Conservation (phyloP, 1,140 invertebrate species). For the Lasioglossum albipes region DNA sequence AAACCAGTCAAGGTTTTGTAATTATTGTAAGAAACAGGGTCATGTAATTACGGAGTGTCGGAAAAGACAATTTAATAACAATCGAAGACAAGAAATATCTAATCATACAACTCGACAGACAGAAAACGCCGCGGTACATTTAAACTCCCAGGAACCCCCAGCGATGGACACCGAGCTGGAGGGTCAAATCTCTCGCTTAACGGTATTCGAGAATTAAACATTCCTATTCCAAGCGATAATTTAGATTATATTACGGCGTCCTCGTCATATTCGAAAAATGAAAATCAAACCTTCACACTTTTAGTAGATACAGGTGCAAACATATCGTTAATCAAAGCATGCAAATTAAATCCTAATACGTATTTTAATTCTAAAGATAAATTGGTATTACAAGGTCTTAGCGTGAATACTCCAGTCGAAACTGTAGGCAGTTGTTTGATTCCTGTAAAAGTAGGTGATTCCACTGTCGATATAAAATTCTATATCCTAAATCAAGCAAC, state of each 20-base stretch:
- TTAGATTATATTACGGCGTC: not conserved
- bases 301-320: not conserved
- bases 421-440: constrained; percentile 4
- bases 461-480: not conserved
- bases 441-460: not conserved
- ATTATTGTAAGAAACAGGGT: constrained; percentile 12
- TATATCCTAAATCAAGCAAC: not conserved
- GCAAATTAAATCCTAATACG: not conserved
- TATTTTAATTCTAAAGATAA: not conserved
- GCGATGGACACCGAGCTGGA: not conserved
- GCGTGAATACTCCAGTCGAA: not conserved
- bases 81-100: not conserved
- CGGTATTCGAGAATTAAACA: constrained; percentile 12
- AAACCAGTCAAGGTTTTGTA: not conserved
- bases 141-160: not conserved
- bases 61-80: not conserved
- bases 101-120: not conserved
- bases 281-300: not conserved
- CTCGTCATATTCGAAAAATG: not conserved
- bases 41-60: not conserved
- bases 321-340: not conserved
- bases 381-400: not conserved
- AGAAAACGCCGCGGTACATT: not conserved
- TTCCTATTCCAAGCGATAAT: not conserved
- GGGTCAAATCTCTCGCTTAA: not conserved